Evolutionary conservation across 92 coral and sea anemone species (phyloP).

Genomic region (Parazoanthus swiftii): DNA sequence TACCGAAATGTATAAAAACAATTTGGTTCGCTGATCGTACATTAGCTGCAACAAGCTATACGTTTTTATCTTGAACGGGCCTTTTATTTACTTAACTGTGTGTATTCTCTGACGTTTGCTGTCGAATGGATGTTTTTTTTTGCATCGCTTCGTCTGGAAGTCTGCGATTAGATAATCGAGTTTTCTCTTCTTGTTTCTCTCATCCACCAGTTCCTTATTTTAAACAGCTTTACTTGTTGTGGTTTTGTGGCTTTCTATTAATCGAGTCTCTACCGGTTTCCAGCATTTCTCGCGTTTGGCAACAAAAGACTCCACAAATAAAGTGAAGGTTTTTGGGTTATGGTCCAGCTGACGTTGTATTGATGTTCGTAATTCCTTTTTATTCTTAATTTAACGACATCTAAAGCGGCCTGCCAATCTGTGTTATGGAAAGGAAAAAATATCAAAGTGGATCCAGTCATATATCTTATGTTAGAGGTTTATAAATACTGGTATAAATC

Average conservation of each 20-base stretch:
- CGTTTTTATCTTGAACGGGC: not conserved
- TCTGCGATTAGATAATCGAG: not conserved
- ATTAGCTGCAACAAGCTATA: not conserved
- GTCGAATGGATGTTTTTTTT: not conserved
- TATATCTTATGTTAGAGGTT: not conserved
- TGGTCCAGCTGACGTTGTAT: not conserved
- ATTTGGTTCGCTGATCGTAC: not conserved
- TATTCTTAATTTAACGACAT: not conserved
- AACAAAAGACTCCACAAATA: no score
- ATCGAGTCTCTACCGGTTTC: not conserved
- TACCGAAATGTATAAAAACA: not conserved
- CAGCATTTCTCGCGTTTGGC: not conserved
- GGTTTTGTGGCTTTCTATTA: not conserved
- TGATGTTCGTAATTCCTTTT: not conserved
- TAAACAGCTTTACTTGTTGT: slow-evolving; percentile 12
- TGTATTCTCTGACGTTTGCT: not conserved
- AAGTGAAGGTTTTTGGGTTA: not conserved
- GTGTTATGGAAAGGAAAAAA: not conserved
- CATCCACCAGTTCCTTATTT: slow-evolving; percentile 10
- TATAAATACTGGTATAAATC: not conserved
- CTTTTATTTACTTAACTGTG: not conserved
- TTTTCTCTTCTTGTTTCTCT: not conserved
- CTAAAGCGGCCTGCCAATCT: slow-evolving; percentile 4
- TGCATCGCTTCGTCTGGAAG: not conserved
- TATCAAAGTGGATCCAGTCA: not conserved